These are phyloP conservation scores for Laticauda colubrina DNA, from an alignment of 2,113 vertebrate genomes.

Conservation along the genomic window DNA sequence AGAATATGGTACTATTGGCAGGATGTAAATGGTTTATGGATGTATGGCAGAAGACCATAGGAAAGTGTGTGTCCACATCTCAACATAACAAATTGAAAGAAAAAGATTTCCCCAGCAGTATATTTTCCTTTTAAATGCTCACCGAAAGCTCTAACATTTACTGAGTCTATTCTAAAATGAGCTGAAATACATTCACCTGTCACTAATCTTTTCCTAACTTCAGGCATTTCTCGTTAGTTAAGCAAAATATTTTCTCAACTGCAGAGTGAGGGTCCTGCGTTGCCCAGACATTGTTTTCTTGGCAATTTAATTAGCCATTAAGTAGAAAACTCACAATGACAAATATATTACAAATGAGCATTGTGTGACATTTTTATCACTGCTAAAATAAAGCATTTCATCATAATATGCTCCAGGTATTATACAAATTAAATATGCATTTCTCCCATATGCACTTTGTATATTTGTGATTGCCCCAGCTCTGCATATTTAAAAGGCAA, in stretches of 20 bases:
- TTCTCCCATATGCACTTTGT: constrained; percentile 31
- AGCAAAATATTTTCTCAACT: constrained; percentile 7
- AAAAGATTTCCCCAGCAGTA: background rate
- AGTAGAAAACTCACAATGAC: constrained; percentile 37
- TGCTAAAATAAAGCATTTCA: constrained; percentile 35
- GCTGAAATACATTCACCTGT: background rate
- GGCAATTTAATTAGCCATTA: constrained; percentile 44
- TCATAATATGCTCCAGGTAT: constrained; percentile 26
- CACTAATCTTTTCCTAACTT: constrained; percentile 1
- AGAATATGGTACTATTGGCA: background rate
- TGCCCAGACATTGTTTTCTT: constrained; percentile 36
- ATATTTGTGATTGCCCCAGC: constrained; percentile 24
- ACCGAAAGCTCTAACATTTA: background rate
- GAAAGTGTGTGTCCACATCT: background rate
- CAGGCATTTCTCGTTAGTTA: constrained; percentile 11
- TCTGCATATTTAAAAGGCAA: constrained; percentile 41
- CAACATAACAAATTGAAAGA: background rate
- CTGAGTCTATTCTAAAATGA: background rate
- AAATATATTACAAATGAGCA: constrained; percentile 54
- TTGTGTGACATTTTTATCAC: constrained; percentile 44
- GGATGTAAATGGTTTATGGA: background rate
- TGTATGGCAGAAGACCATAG: background rate
- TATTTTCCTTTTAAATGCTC: background rate
- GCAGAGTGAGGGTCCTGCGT: constrained; percentile 2
- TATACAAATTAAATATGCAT: constrained; percentile 39